phyloP scores from a whole-genome alignment of 2,888 invertebrate genomes.

The Acrobasis repandana region DNA sequence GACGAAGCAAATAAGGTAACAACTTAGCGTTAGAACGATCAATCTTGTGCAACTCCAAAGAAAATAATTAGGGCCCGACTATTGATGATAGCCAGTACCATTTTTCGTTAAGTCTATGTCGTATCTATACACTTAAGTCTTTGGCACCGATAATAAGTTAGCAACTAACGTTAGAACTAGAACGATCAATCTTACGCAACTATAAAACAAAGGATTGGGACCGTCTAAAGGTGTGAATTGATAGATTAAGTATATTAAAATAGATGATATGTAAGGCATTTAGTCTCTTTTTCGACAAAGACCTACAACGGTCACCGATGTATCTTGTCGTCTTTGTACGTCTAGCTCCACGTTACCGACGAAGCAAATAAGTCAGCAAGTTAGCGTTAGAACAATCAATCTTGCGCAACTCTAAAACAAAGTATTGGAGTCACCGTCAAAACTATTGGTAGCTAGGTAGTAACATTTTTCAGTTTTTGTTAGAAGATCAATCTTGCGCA shows the following conservation, averaged over 20 bases:
- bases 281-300: slow-evolving; percentile 23
- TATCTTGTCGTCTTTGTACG: background rate
- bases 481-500: no score
- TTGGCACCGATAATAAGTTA: slow-evolving; percentile 30
- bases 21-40: slow-evolving; percentile 35
- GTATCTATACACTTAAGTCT: background rate
- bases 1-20: slow-evolving; percentile 34
- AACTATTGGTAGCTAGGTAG: no score
- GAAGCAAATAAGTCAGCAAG: slow-evolving; percentile 36
- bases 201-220: no score
- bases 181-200: slow-evolving; percentile 35
- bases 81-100: no score
- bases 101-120: no score
- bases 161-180: slow-evolving; percentile 33
- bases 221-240: no score
- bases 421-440: slow-evolving; percentile 24
- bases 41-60: slow-evolving; percentile 33
- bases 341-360: slow-evolving; percentile 5
- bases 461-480: no score
- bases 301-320: no score
- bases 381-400: slow-evolving; percentile 37
- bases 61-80: slow-evolving; percentile 25
- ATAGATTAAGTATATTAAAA: no score
- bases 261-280: background rate
- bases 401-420: slow-evolving; percentile 30